Evolutionary conservation across 2,113 vertebrate species (phyloP), one percentile per base, ranked within the genome.

Genomic region (Chrysemys picta): DNA sequence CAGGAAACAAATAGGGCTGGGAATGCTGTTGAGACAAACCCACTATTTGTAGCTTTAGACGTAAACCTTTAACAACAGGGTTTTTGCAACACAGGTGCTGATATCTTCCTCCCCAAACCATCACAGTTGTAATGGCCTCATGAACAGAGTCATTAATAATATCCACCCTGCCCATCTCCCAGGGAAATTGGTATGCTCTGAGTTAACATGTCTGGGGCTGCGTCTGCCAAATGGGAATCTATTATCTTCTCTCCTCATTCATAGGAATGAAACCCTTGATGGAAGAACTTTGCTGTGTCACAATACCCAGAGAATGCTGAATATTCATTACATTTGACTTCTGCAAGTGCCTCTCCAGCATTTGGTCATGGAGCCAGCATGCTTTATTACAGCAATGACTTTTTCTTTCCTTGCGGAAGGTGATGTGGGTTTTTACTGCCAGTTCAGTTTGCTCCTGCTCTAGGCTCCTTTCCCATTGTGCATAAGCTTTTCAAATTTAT

Each of bases 161-260:
- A 35, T 82, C 54, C 59, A 84, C n/a, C 45, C 0, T 4, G 91
- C 79, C 35, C 2, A 10, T 88, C 3, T 84, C 82, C 62, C 47
- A 10, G 79, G 59, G 91, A 90, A 84, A 92, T 90, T 80, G 79
- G 10, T 92, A 91, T 86, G 88, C 84, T 91, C 85, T 10, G 53
- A 90, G 92, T 81, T 91, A 92, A 89, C 42, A 2, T 94, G 84
- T 84, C 95, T 93, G 84, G 89, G 95, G 93, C 88, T 87, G 72
- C 78, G 82, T 88, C 89, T 96, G 96, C 95, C 92, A 95, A 96
- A 82, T 24, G 89, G 94, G 81, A 80, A 91, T 96, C 82, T 80
- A 96, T 97, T 95, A 93, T 94, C 96, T 93, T 95, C 91, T 95
- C 94, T 94, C 94, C 92, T 96, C 93, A 76, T 87, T 85, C 83